phyloP scores from a whole-genome alignment of 1,140 invertebrate species.

The Pseudomyrmex sp. region DNA sequence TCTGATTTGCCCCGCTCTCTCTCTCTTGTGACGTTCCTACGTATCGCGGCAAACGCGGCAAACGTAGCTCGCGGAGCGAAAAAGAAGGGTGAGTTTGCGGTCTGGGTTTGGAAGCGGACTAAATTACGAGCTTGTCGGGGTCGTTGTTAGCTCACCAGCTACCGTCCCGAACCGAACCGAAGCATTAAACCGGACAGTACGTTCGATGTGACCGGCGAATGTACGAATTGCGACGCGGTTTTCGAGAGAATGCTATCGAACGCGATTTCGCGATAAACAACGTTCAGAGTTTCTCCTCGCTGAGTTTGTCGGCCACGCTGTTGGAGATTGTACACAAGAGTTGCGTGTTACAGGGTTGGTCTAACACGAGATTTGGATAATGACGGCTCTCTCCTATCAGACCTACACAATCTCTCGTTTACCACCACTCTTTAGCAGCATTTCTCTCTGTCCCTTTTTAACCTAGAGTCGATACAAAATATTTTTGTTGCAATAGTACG shows the following conservation, averaged over 20 bases:
- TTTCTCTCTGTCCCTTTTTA: background rate
- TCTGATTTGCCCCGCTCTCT: slow-evolving; percentile 24
- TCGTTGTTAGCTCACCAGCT: slow-evolving; percentile 27
- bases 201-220: slow-evolving; percentile 20
- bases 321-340: slow-evolving; percentile 68
- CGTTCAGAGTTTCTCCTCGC: slow-evolving; percentile 51
- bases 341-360: slow-evolving; percentile 49
- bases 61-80: background rate
- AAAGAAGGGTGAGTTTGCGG: slow-evolving; percentile 33
- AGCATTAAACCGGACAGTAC: slow-evolving; percentile 44
- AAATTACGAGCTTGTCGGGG: slow-evolving; percentile 56
- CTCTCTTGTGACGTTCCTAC: background rate
- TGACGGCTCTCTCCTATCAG: slow-evolving; percentile 72
- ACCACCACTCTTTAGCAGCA: background rate
- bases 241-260: slow-evolving; percentile 55
- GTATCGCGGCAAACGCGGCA: background rate
- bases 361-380: slow-evolving; percentile 70
- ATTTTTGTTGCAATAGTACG: no score
- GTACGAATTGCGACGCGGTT: slow-evolving; percentile 17
- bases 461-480: no score
- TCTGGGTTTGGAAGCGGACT: slow-evolving; percentile 11
- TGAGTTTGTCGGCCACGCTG: slow-evolving; percentile 38
- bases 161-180: background rate
- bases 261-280: slow-evolving; percentile 45
- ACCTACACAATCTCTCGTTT: slow-evolving; percentile 66